phyloP scores from a whole-genome alignment of 2,797 vertebrate genomes.

The Squalus acanthias region DNA sequence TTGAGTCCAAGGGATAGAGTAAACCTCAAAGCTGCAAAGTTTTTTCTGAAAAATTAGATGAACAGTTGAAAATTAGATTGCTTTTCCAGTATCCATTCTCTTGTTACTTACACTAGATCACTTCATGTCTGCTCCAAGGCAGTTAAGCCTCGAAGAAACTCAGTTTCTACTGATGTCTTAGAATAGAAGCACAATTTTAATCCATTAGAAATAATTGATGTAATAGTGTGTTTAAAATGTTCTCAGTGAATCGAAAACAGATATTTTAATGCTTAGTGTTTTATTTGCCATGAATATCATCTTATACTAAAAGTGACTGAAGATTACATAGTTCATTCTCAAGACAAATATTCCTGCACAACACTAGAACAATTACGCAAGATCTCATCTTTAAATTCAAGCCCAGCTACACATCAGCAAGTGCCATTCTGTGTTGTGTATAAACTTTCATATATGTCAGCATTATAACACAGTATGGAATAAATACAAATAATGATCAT shows the following conservation, averaged over 20 bases:
- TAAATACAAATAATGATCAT: background rate
- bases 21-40: background rate
- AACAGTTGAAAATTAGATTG: background rate
- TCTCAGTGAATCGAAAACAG: too few relatives aligned
- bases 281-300: too few relatives aligned
- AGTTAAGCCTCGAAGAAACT: background rate
- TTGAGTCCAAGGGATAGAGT: background rate
- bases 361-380: background rate
- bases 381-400: too few relatives aligned
- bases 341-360: too few relatives aligned
- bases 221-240: background rate
- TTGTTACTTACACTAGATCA: background rate
- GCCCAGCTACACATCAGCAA: background rate
- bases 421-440: background rate
- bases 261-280: too few relatives aligned
- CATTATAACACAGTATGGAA: too few relatives aligned
- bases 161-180: background rate
- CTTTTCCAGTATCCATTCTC: background rate
- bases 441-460: background rate
- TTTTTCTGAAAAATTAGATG: background rate
- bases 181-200: background rate
- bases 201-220: background rate
- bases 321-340: too few relatives aligned
- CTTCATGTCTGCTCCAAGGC: background rate
- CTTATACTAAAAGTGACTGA: too few relatives aligned